Conservation (phyloP, 1,140 invertebrate species). For the Diachasmimorpha longicaudata region DNA sequence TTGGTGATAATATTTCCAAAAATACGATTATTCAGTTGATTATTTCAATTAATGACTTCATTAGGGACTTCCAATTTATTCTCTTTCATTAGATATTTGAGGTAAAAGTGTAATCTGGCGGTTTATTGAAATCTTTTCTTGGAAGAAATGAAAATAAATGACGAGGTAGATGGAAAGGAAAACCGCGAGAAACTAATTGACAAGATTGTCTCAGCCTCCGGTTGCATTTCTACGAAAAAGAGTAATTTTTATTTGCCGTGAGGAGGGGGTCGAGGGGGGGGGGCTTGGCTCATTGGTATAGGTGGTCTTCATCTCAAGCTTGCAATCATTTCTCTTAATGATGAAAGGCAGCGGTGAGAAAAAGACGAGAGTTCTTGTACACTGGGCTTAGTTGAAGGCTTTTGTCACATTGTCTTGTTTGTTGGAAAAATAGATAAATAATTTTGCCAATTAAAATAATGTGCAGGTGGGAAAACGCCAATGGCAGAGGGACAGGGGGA, state of each 20-base stretch:
- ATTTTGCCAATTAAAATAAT: background rate
- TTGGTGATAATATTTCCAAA: too few relatives aligned
- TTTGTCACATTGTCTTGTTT: background rate
- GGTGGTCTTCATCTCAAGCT: slow-evolving; percentile 41
- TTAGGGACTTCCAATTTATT: background rate
- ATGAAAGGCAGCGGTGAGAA: slow-evolving; percentile 30
- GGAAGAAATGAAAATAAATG: background rate
- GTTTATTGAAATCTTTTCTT: background rate
- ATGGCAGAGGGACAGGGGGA: background rate
- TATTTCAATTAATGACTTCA: background rate
- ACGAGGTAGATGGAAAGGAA: background rate
- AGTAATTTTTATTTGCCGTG: slow-evolving; percentile 10
- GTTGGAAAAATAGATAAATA: background rate
- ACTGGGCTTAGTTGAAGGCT: slow-evolving; percentile 17
- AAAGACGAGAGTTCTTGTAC: background rate
- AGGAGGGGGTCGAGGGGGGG: background rate
- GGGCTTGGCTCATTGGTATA: slow-evolving; percentile 39
- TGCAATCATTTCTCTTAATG: slow-evolving; percentile 54
- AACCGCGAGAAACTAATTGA: background rate
- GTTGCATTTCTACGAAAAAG: background rate
- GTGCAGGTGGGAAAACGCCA: background rate
- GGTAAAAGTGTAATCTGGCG: background rate
- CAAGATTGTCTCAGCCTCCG: slow-evolving; percentile 13
- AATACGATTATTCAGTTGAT: background rate
- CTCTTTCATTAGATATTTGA: background rate